Evolutionary conservation across 2,797 vertebrate genomes (phyloP).

Genomic region (Eulemur mongoz): DNA sequence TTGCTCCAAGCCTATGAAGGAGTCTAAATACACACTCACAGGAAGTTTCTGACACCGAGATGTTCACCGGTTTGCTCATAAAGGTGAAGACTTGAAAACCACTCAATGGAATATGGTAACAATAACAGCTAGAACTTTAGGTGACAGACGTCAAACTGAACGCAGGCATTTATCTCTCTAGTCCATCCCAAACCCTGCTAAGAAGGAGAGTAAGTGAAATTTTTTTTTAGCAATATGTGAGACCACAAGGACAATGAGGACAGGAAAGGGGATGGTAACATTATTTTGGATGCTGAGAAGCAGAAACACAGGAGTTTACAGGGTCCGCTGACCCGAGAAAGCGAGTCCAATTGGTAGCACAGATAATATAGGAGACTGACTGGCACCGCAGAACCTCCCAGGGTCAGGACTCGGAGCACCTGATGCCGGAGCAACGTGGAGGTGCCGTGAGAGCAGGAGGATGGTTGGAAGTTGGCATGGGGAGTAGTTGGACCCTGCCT

Average conservation of each 20-base stretch:
- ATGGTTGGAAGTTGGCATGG: rapidly evolving
- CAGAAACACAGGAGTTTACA: neutral
- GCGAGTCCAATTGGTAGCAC: neutral
- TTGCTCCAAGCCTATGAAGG: neutral
- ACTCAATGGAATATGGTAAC: neutral
- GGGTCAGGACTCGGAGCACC: rapidly evolving
- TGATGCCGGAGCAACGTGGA: rapidly evolving
- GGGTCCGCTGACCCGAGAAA: neutral
- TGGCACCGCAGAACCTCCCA: rapidly evolving
- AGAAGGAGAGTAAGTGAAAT: neutral
- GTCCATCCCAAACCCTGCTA: neutral
- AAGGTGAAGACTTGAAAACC: neutral
- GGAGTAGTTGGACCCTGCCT: rapidly evolving
- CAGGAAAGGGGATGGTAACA: rapidly evolving
- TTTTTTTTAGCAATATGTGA: rapidly evolving
- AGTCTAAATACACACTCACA: rapidly evolving
- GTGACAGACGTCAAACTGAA: neutral
- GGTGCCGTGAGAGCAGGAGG: rapidly evolving
- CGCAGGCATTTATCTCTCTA: neutral
- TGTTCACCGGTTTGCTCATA: neutral
- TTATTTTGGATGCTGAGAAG: neutral
- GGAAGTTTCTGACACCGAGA: rapidly evolving
- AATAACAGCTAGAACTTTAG: neutral
- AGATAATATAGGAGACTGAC: rapidly evolving
- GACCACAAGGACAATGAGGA: neutral